Evolutionary conservation across 2,797 vertebrate genomes (phyloP), one percentile per base, ranked within the genome.

Genomic region (Tinamus major): DNA sequence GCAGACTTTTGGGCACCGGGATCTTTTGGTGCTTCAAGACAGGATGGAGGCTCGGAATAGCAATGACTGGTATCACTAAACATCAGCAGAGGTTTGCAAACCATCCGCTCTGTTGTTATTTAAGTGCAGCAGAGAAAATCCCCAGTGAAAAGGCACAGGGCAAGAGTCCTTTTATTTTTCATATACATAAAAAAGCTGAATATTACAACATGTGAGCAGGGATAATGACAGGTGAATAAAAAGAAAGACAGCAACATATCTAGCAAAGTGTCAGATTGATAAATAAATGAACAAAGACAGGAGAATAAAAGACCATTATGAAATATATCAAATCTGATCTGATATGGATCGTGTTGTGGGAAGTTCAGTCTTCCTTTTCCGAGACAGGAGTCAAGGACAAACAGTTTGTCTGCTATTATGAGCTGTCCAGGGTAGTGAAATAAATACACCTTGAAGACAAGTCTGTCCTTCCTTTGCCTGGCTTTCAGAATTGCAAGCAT

Each of bases 281-380:
- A 94, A 96, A 96, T 95, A 97, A 96, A 96, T 95, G 95, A 95
- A 88, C 83, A 85, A 91, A 95, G 96, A 96, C 93, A 96, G 96
- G 89, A 90, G 87, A 96, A 97, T 97, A 96, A 97, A 89, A 94
- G 90, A 58, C 94, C 96, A 83, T 96, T 97, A 96, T 96, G 97
- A 97, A 97, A 96, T 96, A 92, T 11, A 96, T 97, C 94, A 96
- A 92, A 96, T 93, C 92, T 87, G 94, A 94, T 95, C 91, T 79
- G 96, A 97, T 96, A 95, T 39, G 90, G 92, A 93, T 94, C 29
- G 61, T 93, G 92, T 79, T 92, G 94, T 0, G 90, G 87, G 94
- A 95, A 97, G 95, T 91, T 93, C 85, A 84, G 74, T 90, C 95
- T 96, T 97, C 94, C 95, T 96, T 90, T 79, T 82, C 76, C 0